phyloP scores from a whole-genome alignment of 92 coral and sea anemone species.

The Bergia sp. region DNA sequence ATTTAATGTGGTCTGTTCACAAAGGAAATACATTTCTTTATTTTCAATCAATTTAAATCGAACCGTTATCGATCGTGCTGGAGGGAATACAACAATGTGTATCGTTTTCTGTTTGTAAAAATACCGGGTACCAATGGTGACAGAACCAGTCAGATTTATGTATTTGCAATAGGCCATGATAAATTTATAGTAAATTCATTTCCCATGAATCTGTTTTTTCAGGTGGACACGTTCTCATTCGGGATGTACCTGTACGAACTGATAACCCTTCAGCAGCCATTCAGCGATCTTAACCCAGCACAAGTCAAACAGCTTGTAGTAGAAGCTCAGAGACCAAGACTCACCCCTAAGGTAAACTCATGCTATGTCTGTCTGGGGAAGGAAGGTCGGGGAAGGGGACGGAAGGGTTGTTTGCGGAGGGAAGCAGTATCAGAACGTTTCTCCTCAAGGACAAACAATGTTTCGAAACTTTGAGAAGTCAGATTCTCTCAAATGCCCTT shows the following conservation, averaged over 20 bases:
- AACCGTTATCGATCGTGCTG: no score
- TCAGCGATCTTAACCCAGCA: constrained; percentile 87
- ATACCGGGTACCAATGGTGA: no score
- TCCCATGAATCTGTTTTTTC: not conserved
- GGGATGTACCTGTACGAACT: constrained; percentile 98
- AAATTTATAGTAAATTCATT: no score
- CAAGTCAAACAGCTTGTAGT: constrained; percentile 96
- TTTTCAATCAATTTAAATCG: no score
- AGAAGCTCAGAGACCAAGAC: constrained; percentile 87
- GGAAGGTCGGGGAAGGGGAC: not conserved
- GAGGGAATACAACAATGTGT: no score
- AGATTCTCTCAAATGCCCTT: not conserved
- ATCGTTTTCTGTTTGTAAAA: no score
- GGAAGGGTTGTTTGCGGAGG: not conserved
- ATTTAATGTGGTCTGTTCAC: no score
- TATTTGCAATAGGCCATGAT: not conserved
- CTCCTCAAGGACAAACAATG: no score
- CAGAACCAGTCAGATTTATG: no score
- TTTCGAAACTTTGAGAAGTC: not conserved
- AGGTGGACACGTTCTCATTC: constrained; percentile 97
- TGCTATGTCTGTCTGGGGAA: not conserved
- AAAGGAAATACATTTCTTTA: no score
- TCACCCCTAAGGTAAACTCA: constrained; percentile 64
- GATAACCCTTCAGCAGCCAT: constrained; percentile 91
- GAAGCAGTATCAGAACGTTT: no score